A percentile compares a stretch with the other conserved stretches of the same genome.
Conservation (phyloP, 2,888 invertebrate genomes). For the Furcula furcula region DNA sequence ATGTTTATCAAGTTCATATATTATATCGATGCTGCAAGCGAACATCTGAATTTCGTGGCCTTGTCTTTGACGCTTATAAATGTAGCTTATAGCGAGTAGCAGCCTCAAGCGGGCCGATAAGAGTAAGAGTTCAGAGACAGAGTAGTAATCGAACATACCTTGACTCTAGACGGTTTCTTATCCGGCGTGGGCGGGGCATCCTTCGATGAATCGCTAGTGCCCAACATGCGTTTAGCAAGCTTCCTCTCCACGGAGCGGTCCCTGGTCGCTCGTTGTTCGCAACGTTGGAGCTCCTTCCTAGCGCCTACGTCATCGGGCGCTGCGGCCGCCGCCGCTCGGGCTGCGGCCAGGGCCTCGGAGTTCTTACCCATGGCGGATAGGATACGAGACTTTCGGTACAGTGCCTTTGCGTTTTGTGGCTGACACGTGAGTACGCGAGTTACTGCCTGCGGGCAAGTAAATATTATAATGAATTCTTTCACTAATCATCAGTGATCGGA, state of each 20-base stretch:
- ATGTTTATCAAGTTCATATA: too few relatives aligned
- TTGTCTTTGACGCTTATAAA: too few relatives aligned
- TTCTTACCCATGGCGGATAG: conserved; percentile 81
- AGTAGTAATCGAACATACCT: conserved; percentile 44
- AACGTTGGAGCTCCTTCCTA: conserved; percentile 62
- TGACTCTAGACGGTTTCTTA: conserved; percentile 63
- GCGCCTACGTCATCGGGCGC: conserved; percentile 67
- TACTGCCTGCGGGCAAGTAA: conserved; percentile 82
- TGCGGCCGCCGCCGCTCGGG: conserved; percentile 58
- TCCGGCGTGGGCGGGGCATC: conserved; percentile 40
- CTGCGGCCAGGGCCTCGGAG: conserved; percentile 85
- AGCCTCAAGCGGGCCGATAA: too few relatives aligned
- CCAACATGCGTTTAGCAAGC: conserved; percentile 77
- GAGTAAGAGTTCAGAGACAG: too few relatives aligned
- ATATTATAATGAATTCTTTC: neutral
- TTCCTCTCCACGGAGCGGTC: conserved; percentile 73
- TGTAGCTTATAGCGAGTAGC: too few relatives aligned
- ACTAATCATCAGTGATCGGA: too few relatives aligned
- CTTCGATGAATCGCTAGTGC: conserved; percentile 28
- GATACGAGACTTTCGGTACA: conserved; percentile 87
- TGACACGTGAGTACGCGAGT: conserved; percentile 91
- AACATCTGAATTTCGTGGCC: too few relatives aligned
- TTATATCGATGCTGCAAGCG: too few relatives aligned
- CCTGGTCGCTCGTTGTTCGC: conserved; percentile 57
- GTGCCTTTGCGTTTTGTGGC: conserved; percentile 94